Evolutionary conservation across 2,113 vertebrate species (phyloP), one percentile per base, ranked within the genome.

Genomic region (Desmodus rotundus): DNA sequence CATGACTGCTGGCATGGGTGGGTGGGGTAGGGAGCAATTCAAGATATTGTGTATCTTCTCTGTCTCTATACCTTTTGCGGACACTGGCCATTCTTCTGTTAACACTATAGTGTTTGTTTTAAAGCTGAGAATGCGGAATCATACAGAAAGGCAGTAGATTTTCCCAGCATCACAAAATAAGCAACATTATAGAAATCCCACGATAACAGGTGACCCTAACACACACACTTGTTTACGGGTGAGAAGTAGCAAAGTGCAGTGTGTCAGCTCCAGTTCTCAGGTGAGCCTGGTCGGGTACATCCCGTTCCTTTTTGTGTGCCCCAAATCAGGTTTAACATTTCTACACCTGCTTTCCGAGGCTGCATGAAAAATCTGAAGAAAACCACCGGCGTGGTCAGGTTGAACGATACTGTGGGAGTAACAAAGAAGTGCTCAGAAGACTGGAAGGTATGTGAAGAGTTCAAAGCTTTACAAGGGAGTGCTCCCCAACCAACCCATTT

Each of bases 391-490:
- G 97, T 98, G 0, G 19, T 98, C 81, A 74, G 4, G 19, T 50
- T 99, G 73, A 83, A 95, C 0, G 98, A 99, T 81, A 97, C 98
- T 45, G 97, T 99, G 52, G 99, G 99, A 38, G 97, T 99, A 91
- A 99, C 99, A 96, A 99, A 97, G 97, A 99, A 99, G n/a, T 99
- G 99, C 96, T 98, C 98, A 0, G 81, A 47, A n/a, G 98, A 99
- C 26, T 98, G 99, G 96, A 97, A 99, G 99, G 99, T 99, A 98
- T 97, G 97, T 67, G 13, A 12, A 14, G 41, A 70, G 24, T 43
- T 81, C 38, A 28, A 36, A 56, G 20, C 16, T 31, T 43, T 3
- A 3, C 7, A 31, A 15, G 58, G 8, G 4, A 17, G 3, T 0
- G 9, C 4, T 3, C 22, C 36, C 17, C 31, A 4, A 31, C 20